Percentiles rank a stretch among this genome's conserved stretches.
Evolutionary conservation across 2,888 invertebrate genomes (phyloP).

Genomic region (Monoplex corrugatus): DNA sequence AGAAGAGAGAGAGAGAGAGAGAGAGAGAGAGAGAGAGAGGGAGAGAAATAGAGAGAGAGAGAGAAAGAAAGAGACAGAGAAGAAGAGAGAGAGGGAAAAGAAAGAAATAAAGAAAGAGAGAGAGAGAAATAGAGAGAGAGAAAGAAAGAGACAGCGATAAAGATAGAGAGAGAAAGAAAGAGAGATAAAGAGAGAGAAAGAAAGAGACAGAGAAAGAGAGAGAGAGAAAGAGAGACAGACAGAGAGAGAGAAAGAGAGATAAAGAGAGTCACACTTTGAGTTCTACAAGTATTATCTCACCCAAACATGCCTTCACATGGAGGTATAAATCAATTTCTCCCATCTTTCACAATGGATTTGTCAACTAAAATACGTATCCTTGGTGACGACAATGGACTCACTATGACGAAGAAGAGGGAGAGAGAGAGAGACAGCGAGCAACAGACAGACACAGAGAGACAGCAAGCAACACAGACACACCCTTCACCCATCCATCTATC

Average conservation of each 20-base stretch:
- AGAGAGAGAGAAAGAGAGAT: not conserved
- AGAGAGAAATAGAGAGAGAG: not conserved
- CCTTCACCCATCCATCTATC: not conserved
- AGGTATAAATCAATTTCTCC: no score
- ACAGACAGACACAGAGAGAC: not conserved
- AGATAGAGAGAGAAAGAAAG: not conserved
- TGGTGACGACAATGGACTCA: not conserved
- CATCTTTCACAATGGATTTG: not conserved
- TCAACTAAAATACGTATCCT: not conserved
- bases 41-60: not conserved
- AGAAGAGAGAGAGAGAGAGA: not conserved
- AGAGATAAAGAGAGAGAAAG: not conserved
- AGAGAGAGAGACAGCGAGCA: not conserved
- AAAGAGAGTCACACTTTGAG: not conserved
- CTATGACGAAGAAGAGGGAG: not conserved
- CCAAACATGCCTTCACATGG: no score
- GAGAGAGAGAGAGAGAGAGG: not conserved
- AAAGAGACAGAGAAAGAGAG: not conserved
- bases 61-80: not conserved
- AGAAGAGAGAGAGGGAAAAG: not conserved
- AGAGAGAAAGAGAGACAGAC: not conserved
- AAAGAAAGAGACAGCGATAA: not conserved
- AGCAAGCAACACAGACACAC: not conserved
- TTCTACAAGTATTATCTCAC: no score
- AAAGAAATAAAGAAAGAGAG: not conserved